Base-by-base conservation (phyloP, 2,888 invertebrate genomes). In the Epistrophe eligans region DNA sequence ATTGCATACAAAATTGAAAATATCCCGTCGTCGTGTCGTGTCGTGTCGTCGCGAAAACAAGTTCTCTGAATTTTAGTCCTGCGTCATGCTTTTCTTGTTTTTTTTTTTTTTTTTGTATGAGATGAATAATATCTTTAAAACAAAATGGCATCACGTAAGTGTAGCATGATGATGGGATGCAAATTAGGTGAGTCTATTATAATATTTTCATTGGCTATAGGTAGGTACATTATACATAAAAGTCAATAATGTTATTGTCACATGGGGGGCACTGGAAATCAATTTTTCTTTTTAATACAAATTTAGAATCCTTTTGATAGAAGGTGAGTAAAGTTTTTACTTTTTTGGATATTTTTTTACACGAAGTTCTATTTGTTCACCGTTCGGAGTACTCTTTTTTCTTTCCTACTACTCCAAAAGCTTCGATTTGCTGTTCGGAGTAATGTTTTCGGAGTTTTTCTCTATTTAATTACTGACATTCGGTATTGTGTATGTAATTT, bases 1-100 rank as follows among this genome's bases (percentile, higher is more conserved):
- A 52, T 64, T 87, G 87, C 87, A 87, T 87, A 87, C 79, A 83
- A 87, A 79, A 87, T 87, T 79, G 83, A 87, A 87, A 87, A 83
- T 87, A 60, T 87, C 55, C 79, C 74, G 82, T 52, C 62, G 73
- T 19, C 43, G 48, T 48, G 32, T 79, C 77, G 60, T 70, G 62
- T 17, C 17, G 58, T 64, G 50, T 74, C 58, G 62, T 57, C 60
- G 66, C n/a, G 32, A 13, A 5, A 55, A 28, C 24, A 28, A 55
- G 52, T 55, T 15, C 13, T 32, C 7, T 28, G 28, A 55, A 32
- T 32, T 55, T 55, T 32, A 7, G 55, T 55, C 28, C n/a, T 55
- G 24, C 24, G 10, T 32, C n/a, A 9, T 55, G 24, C 15, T 55
- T 55, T 55, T 52, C 7, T 24, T 57, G 4, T 35, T 55, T 58